phyloP scores from a whole-genome alignment of 2,888 invertebrate species.

The Noctuana brunneofusca region DNA sequence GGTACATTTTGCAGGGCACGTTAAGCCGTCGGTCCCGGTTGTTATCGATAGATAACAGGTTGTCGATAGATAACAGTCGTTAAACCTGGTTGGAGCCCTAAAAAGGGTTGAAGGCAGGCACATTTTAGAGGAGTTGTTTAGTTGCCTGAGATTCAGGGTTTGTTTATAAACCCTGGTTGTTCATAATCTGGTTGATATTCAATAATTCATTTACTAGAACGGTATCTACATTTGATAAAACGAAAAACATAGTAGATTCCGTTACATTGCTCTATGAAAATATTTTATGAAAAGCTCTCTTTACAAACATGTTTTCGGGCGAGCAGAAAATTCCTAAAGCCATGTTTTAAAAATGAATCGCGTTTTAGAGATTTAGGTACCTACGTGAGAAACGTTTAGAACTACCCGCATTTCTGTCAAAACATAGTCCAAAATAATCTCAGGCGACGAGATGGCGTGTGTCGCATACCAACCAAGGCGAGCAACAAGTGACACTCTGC shows the following conservation, averaged over 20 bases:
- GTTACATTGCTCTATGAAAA: neutral
- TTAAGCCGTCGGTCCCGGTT: no score
- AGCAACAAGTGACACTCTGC: constrained; percentile 61
- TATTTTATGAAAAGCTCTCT: constrained; percentile 1
- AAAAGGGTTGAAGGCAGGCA: no score
- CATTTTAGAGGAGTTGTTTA: no score
- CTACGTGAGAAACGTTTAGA: constrained; percentile 38
- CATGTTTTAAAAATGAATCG: constrained; percentile 26
- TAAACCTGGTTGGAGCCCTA: no score
- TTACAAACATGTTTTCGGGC: neutral
- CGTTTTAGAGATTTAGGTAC: constrained; percentile 12
- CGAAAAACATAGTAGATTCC: neutral
- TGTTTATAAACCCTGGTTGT: neutral
- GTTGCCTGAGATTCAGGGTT: neutral
- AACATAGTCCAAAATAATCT: constrained; percentile 46
- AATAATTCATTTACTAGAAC: neutral
- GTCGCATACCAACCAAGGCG: constrained; percentile 54
- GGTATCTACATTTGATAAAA: neutral
- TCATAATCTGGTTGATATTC: neutral
- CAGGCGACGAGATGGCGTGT: constrained; percentile 46
- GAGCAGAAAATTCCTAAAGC: constrained; percentile 13
- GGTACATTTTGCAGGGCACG: no score
- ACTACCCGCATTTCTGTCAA: constrained; percentile 44
- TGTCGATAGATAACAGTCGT: no score
- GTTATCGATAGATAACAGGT: no score